phyloP scores from a whole-genome alignment of 2,888 invertebrate genomes.

The Oxyteleia sp. region DNA sequence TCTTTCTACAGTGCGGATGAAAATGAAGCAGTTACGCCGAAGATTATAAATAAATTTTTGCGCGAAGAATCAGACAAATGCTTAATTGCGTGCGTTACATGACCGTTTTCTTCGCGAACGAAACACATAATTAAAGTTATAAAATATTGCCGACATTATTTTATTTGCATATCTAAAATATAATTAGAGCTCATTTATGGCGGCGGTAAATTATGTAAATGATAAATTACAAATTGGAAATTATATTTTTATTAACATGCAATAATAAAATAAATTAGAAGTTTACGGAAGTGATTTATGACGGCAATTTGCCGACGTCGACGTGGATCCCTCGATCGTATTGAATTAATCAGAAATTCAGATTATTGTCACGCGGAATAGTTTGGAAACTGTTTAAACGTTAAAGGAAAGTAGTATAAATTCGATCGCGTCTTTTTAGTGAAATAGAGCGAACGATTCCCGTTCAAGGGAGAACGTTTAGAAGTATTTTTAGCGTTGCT shows the following conservation, averaged over 20 bases:
- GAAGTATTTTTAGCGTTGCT: conserved; percentile 57
- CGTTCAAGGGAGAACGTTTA: conserved; percentile 45
- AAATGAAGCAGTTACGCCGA: too few relatives aligned
- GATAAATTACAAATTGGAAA: conserved; percentile 30
- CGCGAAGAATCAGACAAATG: not conserved
- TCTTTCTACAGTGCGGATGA: too few relatives aligned
- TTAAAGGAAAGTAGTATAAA: too few relatives aligned
- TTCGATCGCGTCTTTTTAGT: too few relatives aligned
- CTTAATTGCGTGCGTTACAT: not conserved
- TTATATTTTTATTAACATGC: not conserved
- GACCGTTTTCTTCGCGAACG: not conserved
- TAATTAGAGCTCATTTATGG: conserved; percentile 14
- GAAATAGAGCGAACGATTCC: conserved; percentile 44
- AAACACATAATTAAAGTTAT: conserved; percentile 8
- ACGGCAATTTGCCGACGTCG: too few relatives aligned
- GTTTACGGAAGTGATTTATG: conserved; percentile 11
- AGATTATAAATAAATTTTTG: not conserved
- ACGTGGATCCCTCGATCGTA: too few relatives aligned
- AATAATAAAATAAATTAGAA: conserved; percentile 15
- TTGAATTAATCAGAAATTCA: conserved; percentile 12
- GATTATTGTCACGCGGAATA: not conserved
- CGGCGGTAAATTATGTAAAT: conserved; percentile 5
- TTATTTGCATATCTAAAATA: conserved; percentile 11
- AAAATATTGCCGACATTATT: conserved; percentile 2
- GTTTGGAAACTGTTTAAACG: too few relatives aligned